Base-by-base conservation (phyloP, 1,140 invertebrate species). In the Listronotus oregonensis region DNA sequence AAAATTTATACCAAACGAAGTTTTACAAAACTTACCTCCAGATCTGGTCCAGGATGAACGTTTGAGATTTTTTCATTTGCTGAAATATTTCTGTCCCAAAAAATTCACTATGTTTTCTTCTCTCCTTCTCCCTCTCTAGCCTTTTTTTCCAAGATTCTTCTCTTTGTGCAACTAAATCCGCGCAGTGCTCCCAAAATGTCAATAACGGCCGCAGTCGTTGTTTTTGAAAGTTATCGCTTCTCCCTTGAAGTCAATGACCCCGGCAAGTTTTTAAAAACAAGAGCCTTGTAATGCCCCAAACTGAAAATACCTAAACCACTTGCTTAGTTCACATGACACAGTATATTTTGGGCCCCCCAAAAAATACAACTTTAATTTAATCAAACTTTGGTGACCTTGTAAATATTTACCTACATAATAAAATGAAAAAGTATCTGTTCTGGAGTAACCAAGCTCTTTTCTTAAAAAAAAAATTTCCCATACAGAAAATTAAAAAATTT, bases 191-290 rank as follows among this genome's bases (percentile, higher is more conserved):
- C n/a, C 61, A 98, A 80, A 12, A 94, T 94, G 21, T 90, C 87
- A 43, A 98, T 82, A 32, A 98, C 93, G 15, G 94, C 96, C 52
- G 90, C 85, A 27, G 95, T 95, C 1, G 96, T 98, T 21, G 95
- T 94, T 73, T n/a, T 95, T 93, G 81, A 98, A 98, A 55, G 95
- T 97, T 68, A 97, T 90, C n/a, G 95, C 93, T 80, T 98, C 95
- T 15, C 95, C 95, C 77, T 95, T 77, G 65, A 79, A 79, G 64
- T 79, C 78, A 27, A 79, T 68, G 14, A 67, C n/a, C n/a, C 60
- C 47, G 75, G 73, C 64, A 73, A 69, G 58, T 70, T 72, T 63
- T 70, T 63, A 10, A 72, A 73, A 11, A 51, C 1, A 67, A 64
- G 52, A 57, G 11, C 5, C 21, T n/a, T n/a, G 15, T 46, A 43